Conservation (phyloP, 2,113 vertebrate genomes). For the Caranx ignobilis region DNA sequence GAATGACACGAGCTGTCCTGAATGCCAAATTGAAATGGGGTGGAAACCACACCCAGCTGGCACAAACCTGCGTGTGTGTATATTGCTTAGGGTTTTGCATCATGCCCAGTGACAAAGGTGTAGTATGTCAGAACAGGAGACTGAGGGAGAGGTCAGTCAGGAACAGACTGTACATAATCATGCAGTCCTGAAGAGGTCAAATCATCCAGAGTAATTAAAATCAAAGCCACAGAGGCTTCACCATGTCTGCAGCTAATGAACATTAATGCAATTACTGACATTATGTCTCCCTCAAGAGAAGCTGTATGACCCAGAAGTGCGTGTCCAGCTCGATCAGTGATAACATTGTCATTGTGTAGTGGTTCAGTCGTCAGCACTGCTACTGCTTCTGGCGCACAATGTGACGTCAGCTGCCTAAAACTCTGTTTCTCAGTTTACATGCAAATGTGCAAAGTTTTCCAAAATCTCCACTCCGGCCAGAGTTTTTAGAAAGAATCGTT, state of each 20-base stretch:
- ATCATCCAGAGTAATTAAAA: slow-evolving; percentile 5
- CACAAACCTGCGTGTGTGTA: too few species aligned
- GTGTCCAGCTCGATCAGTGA: neutral
- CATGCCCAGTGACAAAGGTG: neutral
- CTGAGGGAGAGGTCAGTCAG: too few species aligned
- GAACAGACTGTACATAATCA: neutral
- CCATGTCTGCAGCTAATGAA: neutral
- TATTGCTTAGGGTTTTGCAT: neutral
- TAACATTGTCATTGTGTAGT: too few species aligned
- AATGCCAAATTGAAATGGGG: neutral
- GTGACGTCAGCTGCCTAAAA: too few species aligned
- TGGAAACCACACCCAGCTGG: too few species aligned
- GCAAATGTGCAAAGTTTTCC: too few species aligned
- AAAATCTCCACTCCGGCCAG: too few species aligned
- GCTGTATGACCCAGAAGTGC: slow-evolving; percentile 20
- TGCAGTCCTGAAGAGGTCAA: neutral
- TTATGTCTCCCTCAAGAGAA: slow-evolving; percentile 10
- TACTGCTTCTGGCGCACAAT: neutral
- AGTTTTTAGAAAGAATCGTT: too few species aligned
- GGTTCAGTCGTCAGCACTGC: slow-evolving; percentile 7
- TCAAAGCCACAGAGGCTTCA: neutral
- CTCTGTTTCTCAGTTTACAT: too few species aligned
- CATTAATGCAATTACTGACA: slow-evolving; percentile 16
- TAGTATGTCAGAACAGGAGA: slow-evolving; percentile 1
- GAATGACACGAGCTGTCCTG: neutral